Percentiles rank a stretch among this genome's conserved stretches.
phyloP scores from a whole-genome alignment of 2,113 vertebrate genomes.

The Pelvicachromis taeniatus region DNA sequence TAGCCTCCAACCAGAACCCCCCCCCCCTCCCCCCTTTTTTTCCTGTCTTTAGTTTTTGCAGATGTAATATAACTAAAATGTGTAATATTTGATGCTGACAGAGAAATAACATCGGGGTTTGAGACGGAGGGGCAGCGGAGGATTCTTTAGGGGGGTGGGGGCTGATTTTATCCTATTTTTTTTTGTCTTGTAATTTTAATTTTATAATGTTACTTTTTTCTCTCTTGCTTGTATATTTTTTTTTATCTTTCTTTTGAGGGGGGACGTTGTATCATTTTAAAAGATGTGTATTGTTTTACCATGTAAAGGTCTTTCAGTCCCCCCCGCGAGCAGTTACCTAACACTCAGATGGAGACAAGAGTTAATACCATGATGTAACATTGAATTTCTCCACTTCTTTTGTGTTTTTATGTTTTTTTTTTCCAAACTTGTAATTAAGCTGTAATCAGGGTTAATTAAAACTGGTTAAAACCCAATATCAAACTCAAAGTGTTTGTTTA shows the following conservation, averaged over 20 bases:
- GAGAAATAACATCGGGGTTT: constrained; percentile 34
- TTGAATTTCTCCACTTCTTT: constrained; percentile 69
- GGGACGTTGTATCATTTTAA: constrained; percentile 59
- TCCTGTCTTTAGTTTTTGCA: constrained; percentile 55
- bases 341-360: constrained; percentile 66
- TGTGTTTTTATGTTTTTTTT: constrained; percentile 52
- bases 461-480: constrained; percentile 71
- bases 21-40: neutral
- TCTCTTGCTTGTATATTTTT: constrained; percentile 67
- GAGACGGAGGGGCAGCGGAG: neutral
- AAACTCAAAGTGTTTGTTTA: constrained; percentile 32
- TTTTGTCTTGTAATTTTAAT: constrained; percentile 69
- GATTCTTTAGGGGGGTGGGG: constrained; percentile 32
- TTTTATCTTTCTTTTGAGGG: constrained; percentile 29
- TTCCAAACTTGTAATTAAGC: constrained; percentile 77
- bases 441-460: constrained; percentile 84
- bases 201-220: constrained; percentile 66
- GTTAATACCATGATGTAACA: constrained; percentile 78
- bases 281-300: constrained; percentile 69
- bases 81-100: constrained; percentile 64
- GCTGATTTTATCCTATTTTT: constrained; percentile 17
- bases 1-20: constrained; percentile 4
- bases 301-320: constrained; percentile 63
- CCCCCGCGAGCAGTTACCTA: constrained; percentile 61
- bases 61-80: constrained; percentile 72